Conservation (phyloP, 2,797 vertebrate genomes). For the Dendrocincla tyrannina region DNA sequence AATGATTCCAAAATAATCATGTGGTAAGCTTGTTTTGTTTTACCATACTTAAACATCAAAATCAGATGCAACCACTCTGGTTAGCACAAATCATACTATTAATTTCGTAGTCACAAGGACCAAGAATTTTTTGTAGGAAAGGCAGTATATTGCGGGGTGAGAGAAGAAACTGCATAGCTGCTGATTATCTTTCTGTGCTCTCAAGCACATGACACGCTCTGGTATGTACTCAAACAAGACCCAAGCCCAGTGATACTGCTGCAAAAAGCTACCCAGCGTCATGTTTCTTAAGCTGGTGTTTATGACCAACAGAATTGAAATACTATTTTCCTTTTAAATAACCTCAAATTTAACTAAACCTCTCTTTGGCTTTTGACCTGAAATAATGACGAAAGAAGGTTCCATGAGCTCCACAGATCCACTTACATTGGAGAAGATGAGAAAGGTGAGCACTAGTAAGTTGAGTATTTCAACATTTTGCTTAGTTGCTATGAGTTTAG, state of each 20-base stretch:
- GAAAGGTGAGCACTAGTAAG: not conserved
- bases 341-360: conserved; percentile 25
- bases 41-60: not conserved
- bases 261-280: not conserved
- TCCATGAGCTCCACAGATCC: not conserved
- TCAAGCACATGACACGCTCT: not conserved
- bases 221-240: conserved; percentile 6
- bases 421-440: not conserved
- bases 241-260: not conserved
- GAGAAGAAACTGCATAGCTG: not conserved
- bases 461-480: not conserved
- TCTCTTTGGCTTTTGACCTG: not conserved
- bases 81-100: not conserved
- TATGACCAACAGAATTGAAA: conserved; percentile 15
- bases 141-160: not conserved
- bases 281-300: conserved; percentile 10
- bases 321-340: conserved; percentile 4
- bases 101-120: not conserved
- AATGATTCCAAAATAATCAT: not conserved
- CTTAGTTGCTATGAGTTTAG: not conserved
- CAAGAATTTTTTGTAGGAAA: not conserved
- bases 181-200: not conserved
- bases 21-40: not conserved
- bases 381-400: not conserved
- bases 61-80: not conserved